Evolutionary conservation across 2,113 vertebrate genomes (phyloP).

Genomic region (Istiophorus platypterus): DNA sequence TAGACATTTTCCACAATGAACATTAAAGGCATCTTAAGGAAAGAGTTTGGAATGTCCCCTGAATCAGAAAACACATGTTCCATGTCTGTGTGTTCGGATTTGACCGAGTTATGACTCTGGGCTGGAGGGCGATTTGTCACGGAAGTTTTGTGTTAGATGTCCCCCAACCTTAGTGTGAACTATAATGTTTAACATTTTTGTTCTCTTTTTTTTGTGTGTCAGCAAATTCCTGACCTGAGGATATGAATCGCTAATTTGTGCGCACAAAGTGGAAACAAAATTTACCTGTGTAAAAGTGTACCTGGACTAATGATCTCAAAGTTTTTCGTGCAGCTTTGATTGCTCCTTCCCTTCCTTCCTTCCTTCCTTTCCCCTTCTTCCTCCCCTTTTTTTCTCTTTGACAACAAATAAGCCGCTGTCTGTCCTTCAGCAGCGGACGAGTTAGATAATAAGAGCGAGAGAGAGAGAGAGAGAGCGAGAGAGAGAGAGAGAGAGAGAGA

Average conservation of each 20-base stretch:
- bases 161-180: too few species aligned
- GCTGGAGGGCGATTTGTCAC: too few species aligned
- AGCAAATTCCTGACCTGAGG: too few species aligned
- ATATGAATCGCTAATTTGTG: too few species aligned
- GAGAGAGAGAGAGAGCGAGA: background rate
- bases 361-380: background rate
- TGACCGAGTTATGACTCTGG: too few species aligned
- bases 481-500: background rate
- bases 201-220: background rate
- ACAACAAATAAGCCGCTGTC: constrained; percentile 21
- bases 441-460: constrained; percentile 31
- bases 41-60: too few species aligned
- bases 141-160: too few species aligned
- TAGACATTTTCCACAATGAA: too few species aligned
- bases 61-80: too few species aligned
- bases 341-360: background rate
- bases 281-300: background rate
- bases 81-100: too few species aligned
- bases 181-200: background rate
- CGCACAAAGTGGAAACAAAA: background rate
- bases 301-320: background rate
- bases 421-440: constrained; percentile 32
- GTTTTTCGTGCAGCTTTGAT: background rate
- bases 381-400: background rate
- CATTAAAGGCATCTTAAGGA: too few species aligned